Percentiles rank a stretch among this genome's conserved stretches.
These are phyloP conservation scores for Myrmecophaga tridactyla DNA, from an alignment of 2,113 vertebrate genomes.

Conservation along the genomic window DNA sequence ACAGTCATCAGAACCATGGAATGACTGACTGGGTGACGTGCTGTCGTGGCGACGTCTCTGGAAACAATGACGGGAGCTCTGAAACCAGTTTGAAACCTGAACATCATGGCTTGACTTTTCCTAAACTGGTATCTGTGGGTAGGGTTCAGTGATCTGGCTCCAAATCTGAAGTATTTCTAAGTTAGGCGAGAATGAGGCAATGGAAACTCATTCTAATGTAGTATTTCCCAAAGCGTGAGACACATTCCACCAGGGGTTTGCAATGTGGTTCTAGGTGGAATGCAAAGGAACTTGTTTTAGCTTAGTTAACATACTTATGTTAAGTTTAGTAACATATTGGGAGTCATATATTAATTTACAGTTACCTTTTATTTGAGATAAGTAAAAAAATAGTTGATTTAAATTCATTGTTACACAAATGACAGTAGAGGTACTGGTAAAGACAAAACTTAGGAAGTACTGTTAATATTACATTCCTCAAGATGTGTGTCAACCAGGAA, in stretches of 20 bases:
- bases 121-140: slow-evolving; percentile 66
- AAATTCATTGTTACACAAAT: not conserved
- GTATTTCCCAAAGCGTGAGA: slow-evolving; percentile 53
- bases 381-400: not conserved
- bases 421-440: not conserved
- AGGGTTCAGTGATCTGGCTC: slow-evolving; percentile 52
- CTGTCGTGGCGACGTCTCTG: not conserved
- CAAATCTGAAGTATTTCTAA: slow-evolving; percentile 59
- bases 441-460: not conserved
- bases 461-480: not conserved
- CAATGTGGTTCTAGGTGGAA: not conserved
- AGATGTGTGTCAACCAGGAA: not conserved
- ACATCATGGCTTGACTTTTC: slow-evolving; percentile 61
- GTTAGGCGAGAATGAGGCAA: slow-evolving; percentile 58
- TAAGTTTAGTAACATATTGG: not conserved
- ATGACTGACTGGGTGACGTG: slow-evolving; percentile 26
- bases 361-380: not conserved
- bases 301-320: not conserved
- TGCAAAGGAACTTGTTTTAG: not conserved
- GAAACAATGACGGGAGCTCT: slow-evolving; percentile 72
- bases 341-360: not conserved
- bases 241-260: not conserved
- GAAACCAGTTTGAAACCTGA: slow-evolving; percentile 66
- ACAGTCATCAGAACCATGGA: slow-evolving; percentile 13
- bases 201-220: slow-evolving; percentile 73